Conservation (phyloP, 2,888 invertebrate genomes). For the Tupiocoris notatus region DNA sequence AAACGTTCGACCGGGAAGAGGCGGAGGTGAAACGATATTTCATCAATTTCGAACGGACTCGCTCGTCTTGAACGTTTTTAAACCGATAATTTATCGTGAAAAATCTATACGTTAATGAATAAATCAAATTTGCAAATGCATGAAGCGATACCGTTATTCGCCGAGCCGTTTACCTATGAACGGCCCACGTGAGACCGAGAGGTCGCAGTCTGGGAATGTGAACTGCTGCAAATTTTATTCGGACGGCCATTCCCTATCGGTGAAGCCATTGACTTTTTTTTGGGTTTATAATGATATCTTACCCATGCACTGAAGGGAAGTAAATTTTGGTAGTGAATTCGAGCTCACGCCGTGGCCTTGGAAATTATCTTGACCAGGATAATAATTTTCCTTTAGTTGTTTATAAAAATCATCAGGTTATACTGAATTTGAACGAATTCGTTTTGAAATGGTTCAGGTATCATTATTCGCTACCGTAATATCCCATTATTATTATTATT, state of each 20-base stretch:
- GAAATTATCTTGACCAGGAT: no score
- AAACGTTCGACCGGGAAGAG: neutral
- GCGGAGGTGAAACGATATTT: neutral
- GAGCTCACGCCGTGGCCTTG: no score
- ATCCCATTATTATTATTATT: no score
- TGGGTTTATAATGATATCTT: no score
- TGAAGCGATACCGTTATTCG: neutral
- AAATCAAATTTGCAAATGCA: neutral
- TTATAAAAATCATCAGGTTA: no score
- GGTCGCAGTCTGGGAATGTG: neutral
- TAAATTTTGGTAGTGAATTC: no score
- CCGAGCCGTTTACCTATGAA: neutral
- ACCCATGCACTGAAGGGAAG: no score
- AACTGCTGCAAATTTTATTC: neutral
- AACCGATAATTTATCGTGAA: neutral
- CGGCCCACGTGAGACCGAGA: neutral
- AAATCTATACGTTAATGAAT: neutral
- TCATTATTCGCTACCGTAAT: no score
- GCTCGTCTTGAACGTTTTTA: neutral
- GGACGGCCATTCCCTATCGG: neutral
- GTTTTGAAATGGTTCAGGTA: no score
- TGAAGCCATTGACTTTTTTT: no score
- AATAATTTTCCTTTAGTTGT: no score
- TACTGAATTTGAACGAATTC: no score
- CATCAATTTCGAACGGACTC: neutral